phyloP scores from a whole-genome alignment of 2,797 vertebrate genomes.

The Tapera naevia region DNA sequence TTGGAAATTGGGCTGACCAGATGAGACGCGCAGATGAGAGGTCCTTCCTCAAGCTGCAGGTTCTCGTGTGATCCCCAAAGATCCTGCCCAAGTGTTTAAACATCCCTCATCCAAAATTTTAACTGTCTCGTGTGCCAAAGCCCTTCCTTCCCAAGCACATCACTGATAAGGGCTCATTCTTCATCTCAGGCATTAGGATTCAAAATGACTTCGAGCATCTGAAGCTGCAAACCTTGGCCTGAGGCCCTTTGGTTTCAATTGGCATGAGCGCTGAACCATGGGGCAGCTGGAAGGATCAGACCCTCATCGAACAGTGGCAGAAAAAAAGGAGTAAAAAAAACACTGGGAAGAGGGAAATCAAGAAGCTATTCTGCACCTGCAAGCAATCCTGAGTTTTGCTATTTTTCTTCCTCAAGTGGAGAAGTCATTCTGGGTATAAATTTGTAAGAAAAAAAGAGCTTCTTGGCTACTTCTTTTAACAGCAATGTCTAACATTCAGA shows the following conservation, averaged over 20 bases:
- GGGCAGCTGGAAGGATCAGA: neutral
- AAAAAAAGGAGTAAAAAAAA: neutral
- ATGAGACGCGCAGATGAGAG: neutral
- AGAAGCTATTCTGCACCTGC: neutral
- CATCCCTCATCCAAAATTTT: neutral
- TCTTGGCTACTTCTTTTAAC: neutral
- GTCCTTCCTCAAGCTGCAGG: neutral
- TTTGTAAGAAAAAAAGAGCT: neutral
- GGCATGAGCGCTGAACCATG: neutral
- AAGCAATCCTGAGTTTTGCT: neutral
- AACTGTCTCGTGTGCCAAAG: neutral
- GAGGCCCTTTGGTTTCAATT: neutral
- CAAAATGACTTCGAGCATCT: neutral
- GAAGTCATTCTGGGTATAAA: neutral
- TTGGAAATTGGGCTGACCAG: neutral
- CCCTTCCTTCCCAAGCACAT: neutral
- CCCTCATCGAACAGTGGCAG: neutral
- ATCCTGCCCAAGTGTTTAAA: neutral
- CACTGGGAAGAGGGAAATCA: neutral
- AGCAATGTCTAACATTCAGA: neutral
- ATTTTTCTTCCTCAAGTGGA: neutral
- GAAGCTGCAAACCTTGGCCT: neutral
- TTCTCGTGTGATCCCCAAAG: neutral
- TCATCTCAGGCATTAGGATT: neutral
- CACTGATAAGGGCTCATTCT: neutral